Conservation (phyloP, 2,888 invertebrate species). For the Andrena flavipes region DNA sequence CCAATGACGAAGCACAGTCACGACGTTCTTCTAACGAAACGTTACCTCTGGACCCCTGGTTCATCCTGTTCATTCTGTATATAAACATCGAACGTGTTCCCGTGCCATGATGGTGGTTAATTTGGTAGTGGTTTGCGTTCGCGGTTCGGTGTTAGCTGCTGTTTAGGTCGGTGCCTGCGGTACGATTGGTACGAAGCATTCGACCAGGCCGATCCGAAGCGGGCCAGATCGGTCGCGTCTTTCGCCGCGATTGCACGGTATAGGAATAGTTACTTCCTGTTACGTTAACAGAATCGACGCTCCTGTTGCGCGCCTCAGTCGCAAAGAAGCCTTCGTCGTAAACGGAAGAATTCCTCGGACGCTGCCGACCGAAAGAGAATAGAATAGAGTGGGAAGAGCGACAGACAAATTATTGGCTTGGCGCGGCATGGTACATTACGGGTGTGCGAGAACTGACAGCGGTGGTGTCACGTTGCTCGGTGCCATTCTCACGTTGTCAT, state of each 20-base stretch:
- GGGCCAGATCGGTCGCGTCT: conserved; percentile 17
- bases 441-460: conserved; percentile 88
- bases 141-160: background rate
- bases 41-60: background rate
- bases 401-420: conserved; percentile 30
- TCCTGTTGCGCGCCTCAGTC: conserved; percentile 5
- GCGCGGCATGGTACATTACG: conserved; percentile 86
- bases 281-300: conserved; percentile 15
- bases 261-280: background rate
- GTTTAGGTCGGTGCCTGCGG: conserved; percentile 44
- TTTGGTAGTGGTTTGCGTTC: conserved; percentile 63
- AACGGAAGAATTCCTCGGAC: background rate
- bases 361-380: background rate
- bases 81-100: conserved; percentile 63
- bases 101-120: conserved; percentile 66
- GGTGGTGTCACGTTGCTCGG: conserved; percentile 84
- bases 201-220: background rate
- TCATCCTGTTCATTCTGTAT: conserved; percentile 66
- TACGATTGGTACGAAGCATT: conserved; percentile 1
- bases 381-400: background rate
- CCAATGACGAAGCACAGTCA: background rate
- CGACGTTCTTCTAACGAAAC: background rate
- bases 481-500: conserved; percentile 18
- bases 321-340: conserved; percentile 20
- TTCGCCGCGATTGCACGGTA: conserved; percentile 4